Conservation (phyloP, 2,888 invertebrate species). For the Drosophila emarginata region DNA sequence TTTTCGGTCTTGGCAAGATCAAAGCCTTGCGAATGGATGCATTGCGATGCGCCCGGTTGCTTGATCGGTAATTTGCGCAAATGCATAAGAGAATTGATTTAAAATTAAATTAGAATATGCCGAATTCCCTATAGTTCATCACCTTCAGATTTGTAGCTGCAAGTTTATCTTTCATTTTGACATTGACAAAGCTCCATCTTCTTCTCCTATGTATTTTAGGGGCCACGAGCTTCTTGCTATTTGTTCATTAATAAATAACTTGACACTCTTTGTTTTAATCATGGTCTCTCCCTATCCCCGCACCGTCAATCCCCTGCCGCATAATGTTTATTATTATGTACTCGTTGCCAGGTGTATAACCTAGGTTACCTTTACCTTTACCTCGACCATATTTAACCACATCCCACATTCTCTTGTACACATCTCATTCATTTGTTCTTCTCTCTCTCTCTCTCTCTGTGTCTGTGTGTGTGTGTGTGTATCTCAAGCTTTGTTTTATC, state of each 20-base stretch:
- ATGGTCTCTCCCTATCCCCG: conserved; percentile 21
- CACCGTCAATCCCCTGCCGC: background rate
- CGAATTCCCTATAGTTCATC: background rate
- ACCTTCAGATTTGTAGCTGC: conserved; percentile 5
- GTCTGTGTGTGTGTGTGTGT: background rate
- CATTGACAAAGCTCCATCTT: conserved; percentile 37
- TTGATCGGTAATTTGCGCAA: conserved; percentile 8
- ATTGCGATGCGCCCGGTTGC: background rate
- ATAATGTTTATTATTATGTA: background rate
- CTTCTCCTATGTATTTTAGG: conserved; percentile 6
- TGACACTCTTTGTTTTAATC: conserved; percentile 67
- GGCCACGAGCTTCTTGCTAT: conserved; percentile 32
- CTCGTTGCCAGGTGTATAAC: conserved; percentile 37
- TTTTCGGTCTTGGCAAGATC: conserved; percentile 42
- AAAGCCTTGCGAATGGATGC: conserved; percentile 17
- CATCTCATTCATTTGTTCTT: background rate
- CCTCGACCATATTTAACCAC: background rate
- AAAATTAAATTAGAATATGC: background rate
- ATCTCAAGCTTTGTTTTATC: conserved; percentile 13
- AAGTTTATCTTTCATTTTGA: conserved; percentile 33
- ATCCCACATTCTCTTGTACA: background rate
- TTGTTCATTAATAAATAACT: conserved; percentile 69
- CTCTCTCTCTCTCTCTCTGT: background rate
- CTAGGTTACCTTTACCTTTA: conserved; percentile 26
- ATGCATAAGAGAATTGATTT: background rate